Percentiles rank a stretch among this genome's conserved stretches.
Conservation (phyloP, 2,113 vertebrate genomes). For the Seriola quinqueradiata region DNA sequence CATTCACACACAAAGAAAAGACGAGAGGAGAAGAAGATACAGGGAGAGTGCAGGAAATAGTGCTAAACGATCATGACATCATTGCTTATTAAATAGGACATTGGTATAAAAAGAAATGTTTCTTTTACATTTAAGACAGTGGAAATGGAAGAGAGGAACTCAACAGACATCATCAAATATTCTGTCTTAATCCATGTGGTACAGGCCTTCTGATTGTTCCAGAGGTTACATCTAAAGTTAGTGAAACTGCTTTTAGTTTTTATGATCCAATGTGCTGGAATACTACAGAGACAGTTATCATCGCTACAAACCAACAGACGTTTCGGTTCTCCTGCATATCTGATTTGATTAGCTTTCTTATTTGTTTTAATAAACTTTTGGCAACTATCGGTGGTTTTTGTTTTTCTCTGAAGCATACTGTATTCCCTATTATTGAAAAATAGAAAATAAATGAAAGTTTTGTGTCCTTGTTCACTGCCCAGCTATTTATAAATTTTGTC, state of each 20-base stretch:
- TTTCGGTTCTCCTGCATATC: background rate
- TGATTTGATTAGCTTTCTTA: background rate
- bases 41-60: background rate
- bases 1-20: background rate
- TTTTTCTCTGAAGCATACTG: background rate
- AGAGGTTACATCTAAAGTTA: background rate
- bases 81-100: background rate
- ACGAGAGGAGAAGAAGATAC: background rate
- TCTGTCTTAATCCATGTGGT: background rate
- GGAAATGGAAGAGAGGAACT: background rate
- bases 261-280: background rate
- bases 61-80: background rate
- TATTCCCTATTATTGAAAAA: background rate
- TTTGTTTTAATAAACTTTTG: background rate
- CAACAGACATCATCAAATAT: background rate
- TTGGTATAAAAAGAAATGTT: background rate
- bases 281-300: background rate
- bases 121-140: background rate
- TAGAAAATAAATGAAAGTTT: background rate
- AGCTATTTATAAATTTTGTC: slow-evolving; percentile 1
- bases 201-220: background rate
- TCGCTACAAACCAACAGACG: background rate
- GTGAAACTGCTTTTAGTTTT: background rate
- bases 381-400: background rate
- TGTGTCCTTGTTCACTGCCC: background rate